Conservation (phyloP, 1,140 invertebrate genomes). For the Argopecten irradians region DNA sequence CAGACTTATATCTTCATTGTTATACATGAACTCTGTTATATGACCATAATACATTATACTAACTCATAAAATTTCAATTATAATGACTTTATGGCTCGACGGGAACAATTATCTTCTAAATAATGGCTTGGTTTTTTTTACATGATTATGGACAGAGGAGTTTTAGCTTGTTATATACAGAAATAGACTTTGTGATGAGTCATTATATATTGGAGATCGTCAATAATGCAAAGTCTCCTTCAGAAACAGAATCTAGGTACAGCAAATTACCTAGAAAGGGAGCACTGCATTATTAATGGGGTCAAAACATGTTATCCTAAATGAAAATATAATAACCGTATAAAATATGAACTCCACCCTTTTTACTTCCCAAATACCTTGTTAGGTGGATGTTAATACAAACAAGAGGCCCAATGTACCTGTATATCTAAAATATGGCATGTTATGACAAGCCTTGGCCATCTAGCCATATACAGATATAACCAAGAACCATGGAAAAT, state of each 20-base stretch:
- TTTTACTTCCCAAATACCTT: too few relatives aligned
- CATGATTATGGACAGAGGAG: background rate
- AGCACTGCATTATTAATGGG: background rate
- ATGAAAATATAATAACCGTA: too few relatives aligned
- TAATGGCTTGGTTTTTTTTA: background rate
- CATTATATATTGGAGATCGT: background rate
- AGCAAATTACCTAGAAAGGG: background rate
- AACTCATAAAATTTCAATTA: background rate
- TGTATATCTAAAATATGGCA: too few relatives aligned
- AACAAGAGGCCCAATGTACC: too few relatives aligned
- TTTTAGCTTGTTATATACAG: slow-evolving; percentile 2
- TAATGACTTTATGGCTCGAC: background rate
- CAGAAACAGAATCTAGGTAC: background rate
- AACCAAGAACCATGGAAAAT: too few relatives aligned
- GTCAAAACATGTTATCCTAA: background rate
- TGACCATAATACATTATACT: background rate
- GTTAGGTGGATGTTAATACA: too few relatives aligned
- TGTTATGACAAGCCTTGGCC: too few relatives aligned
- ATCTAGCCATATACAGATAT: too few relatives aligned
- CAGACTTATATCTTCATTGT: background rate
- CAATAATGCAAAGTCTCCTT: background rate
- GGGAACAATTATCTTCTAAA: background rate
- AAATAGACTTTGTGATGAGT: background rate
- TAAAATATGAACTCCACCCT: too few relatives aligned
- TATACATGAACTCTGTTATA: background rate